Evolutionary conservation across 1,140 invertebrate species (phyloP).

Genomic region (Delia radicum): DNA sequence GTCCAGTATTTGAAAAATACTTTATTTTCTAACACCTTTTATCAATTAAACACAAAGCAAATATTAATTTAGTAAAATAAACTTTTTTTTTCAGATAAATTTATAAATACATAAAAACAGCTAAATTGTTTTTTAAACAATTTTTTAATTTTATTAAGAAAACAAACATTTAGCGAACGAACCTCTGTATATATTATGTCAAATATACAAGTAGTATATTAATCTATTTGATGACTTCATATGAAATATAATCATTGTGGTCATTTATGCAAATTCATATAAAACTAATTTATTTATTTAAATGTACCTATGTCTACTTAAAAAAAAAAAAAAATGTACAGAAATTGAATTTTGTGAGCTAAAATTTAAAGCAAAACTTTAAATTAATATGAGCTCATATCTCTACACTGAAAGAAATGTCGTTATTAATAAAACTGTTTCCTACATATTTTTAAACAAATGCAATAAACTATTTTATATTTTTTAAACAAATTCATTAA

Average conservation of each 20-base stretch:
- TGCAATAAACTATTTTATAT: too few relatives aligned
- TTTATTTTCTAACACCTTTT: neutral
- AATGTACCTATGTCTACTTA: neutral
- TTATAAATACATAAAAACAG: neutral
- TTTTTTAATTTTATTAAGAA: neutral
- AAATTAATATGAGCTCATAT: conserved; percentile 4
- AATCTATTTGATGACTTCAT: conserved; percentile 1
- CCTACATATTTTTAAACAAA: too few relatives aligned
- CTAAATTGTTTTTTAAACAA: too few relatives aligned
- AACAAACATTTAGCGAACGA: neutral
- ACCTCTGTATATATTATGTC: neutral
- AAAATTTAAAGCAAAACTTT: neutral
- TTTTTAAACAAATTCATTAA: too few relatives aligned
- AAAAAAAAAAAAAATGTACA: neutral
- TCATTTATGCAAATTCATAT: neutral
- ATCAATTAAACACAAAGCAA: neutral
- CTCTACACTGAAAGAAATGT: too few relatives aligned
- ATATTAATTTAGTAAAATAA: too few relatives aligned
- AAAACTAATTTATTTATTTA: neutral
- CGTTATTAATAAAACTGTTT: too few relatives aligned
- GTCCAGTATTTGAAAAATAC: neutral
- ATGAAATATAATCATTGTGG: neutral
- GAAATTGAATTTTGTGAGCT: too few relatives aligned
- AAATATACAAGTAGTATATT: neutral
- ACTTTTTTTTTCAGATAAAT: too few relatives aligned